A percentile compares a stretch with the other conserved stretches of the same genome.
Conservation (phyloP, 2,888 invertebrate species). For the Amitus sp. region DNA sequence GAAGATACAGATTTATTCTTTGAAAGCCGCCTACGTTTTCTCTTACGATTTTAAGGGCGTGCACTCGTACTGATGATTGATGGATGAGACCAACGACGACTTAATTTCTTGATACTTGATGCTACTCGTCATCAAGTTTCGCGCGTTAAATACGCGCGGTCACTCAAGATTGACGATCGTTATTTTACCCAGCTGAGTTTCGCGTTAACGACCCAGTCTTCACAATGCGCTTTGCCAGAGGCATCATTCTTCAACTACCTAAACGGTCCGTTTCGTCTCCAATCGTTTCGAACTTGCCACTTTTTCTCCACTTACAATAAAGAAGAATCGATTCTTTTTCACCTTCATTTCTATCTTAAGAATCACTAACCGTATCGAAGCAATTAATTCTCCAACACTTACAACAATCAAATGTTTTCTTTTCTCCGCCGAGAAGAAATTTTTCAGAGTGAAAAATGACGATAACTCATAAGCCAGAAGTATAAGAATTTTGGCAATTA, state of each 20-base stretch:
- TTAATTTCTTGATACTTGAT: slow-evolving; percentile 48
- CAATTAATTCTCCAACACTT: too few species aligned
- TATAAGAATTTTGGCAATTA: too few species aligned
- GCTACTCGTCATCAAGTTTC: slow-evolving; percentile 28
- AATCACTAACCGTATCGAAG: too few species aligned
- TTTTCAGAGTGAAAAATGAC: too few species aligned
- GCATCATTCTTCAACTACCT: background rate
- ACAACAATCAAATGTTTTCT: too few species aligned
- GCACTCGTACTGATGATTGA: slow-evolving; percentile 50
- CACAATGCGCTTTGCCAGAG: slow-evolving; percentile 7
- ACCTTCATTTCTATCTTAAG: too few species aligned
- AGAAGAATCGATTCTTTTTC: background rate
- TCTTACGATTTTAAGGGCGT: slow-evolving; percentile 34
- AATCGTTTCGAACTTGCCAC: background rate
- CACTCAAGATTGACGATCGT: slow-evolving; percentile 20
- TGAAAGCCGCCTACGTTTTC: slow-evolving; percentile 27
- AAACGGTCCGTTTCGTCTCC: background rate
- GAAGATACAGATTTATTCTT: slow-evolving; percentile 35
- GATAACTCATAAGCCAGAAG: too few species aligned
- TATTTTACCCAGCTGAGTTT: slow-evolving; percentile 9
- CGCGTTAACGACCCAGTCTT: slow-evolving; percentile 16
- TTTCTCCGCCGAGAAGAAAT: too few species aligned
- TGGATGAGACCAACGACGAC: slow-evolving; percentile 49
- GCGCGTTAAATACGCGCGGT: slow-evolving; percentile 13
- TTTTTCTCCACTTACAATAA: background rate